phyloP scores from a whole-genome alignment of 2,113 vertebrate species.

The Gambusia affinis region DNA sequence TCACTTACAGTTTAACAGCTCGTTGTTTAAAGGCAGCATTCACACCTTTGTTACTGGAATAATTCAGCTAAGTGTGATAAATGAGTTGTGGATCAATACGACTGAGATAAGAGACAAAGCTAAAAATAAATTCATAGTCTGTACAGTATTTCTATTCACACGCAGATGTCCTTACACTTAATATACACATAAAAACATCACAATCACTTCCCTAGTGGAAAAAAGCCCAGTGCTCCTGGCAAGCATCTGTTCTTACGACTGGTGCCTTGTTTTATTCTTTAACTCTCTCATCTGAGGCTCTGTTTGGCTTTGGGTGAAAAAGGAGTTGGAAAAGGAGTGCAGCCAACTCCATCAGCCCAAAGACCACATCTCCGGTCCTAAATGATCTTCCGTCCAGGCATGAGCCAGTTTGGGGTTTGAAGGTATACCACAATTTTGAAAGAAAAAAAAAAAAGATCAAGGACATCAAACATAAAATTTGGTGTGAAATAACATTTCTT shows the following conservation, averaged over 20 bases:
- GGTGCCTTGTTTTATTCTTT: conserved; percentile 37
- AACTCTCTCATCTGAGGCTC: conserved; percentile 52
- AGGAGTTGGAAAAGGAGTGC: conserved; percentile 40
- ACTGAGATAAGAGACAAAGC: neutral
- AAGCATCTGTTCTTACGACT: conserved; percentile 66
- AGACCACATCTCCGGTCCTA: conserved; percentile 50
- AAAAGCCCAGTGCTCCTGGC: conserved; percentile 56
- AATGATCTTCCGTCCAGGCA: conserved; percentile 11
- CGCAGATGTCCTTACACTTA: conserved; percentile 25
- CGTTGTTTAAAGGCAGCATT: conserved; percentile 48
- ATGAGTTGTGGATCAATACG: conserved; percentile 13
- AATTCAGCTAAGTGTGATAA: conserved; percentile 32
- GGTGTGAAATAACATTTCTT: no score
- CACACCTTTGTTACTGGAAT: conserved; percentile 35
- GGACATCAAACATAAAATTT: neutral
- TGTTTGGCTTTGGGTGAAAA: conserved; percentile 55
- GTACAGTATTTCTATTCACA: conserved; percentile 14
- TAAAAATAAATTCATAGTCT: neutral
- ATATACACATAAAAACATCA: conserved; percentile 18
- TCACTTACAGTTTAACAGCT: conserved; percentile 32
- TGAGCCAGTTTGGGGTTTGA: neutral
- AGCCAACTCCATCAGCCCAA: conserved; percentile 53
- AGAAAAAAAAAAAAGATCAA: conserved; percentile 1
- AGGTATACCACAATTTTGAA: neutral
- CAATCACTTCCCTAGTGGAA: conserved; percentile 38